Evolutionary conservation across 2,888 invertebrate genomes (phyloP), one percentile per base, ranked within the genome.

Genomic region (Eupithecia tripunctaria): DNA sequence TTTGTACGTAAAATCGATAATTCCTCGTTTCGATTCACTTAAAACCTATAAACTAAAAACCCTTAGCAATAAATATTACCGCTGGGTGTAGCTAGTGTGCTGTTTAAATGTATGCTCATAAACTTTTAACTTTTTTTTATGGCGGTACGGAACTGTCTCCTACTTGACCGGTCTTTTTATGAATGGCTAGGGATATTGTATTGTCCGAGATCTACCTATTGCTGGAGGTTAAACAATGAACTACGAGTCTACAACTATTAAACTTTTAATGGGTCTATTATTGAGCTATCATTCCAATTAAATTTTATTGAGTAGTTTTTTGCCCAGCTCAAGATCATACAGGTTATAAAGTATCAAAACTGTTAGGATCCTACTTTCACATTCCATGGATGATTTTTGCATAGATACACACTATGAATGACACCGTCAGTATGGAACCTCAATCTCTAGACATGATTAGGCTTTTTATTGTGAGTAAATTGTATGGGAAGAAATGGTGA

Each of bases 281-380:
- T 51, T 59, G 32, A 63, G 29, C 25, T 32, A 32, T n/a, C 32
- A 73, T 68, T 70, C 21, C 67, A 71, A 71, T 74, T 41, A 59
- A 68, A 47, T 63, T 73, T 51, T 76, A 76, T 70, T 67, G 67
- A 69, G 68, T 25, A 27, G 14, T 59, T 75, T 76, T 76, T 72
- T 72, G 73, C 71, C 27, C 63, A 67, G 51, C 59, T 75, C 51
- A 68, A 66, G 32, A 32, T 32, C 32, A 32, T 32, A 32, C 6
- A 32, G 5, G 32, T 32, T 6, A 6, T 32, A 32, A 6, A 32
- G 5, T 67, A 41, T 41, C 56, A 27, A 74, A 69, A 68, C 76
- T 76, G 65, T 70, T 73, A 76, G 63, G 74, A 47, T 72, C 76
- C 60, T 69, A 75, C 77, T 78, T 79, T 77, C 76, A 71, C 72